Evolutionary conservation across 2,888 invertebrate species (phyloP), one percentile per base, ranked within the genome.

Genomic region (Gastracanthus pulcherrimus): DNA sequence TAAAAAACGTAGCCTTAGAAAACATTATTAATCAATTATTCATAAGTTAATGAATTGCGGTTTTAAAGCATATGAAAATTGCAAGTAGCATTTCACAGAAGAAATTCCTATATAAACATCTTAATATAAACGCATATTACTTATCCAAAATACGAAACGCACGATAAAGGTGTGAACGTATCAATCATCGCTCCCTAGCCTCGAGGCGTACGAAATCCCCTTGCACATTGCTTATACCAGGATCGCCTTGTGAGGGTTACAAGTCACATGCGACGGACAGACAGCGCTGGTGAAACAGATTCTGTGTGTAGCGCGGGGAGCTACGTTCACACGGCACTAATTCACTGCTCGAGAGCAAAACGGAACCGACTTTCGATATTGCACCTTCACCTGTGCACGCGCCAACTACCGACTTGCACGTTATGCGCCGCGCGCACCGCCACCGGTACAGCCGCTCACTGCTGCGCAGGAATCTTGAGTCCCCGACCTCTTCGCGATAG

Each of bases 291-390:
- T 11, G 45, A 45, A 23, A 41, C 9, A 48, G 67, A 45, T 7
- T 26, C 29, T 11, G 13, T 29, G 2, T 5, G n/a, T 1, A 2
- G 16, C 23, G 16, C 45, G 2, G 23, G 41, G 31, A 36, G 71
- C 29, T 19, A 75, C 83, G 85, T 87, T 88, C 88, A 86, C 87
- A 87, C 87, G 86, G 84, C 84, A 85, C 84, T 82, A 86, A 87
- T 55, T 82, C 55, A 71, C 58, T 5, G 71, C 38, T 29, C 29
- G 48, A 85, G 84, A 87, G 86, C 85, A 87, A 89, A 89, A 89
- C 88, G 88, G 86, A 87, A 89, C 88, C 85, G 87, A 89, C 88
- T 89, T 87, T 88, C 87, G 83, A 87, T 88, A 87, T 84, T 84
- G 86, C 70, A 60, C 88, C 86, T 89, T 89, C 89, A 89, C 89